Conservation (phyloP, 2,113 vertebrate genomes). For the Argyrosomus japonicus region DNA sequence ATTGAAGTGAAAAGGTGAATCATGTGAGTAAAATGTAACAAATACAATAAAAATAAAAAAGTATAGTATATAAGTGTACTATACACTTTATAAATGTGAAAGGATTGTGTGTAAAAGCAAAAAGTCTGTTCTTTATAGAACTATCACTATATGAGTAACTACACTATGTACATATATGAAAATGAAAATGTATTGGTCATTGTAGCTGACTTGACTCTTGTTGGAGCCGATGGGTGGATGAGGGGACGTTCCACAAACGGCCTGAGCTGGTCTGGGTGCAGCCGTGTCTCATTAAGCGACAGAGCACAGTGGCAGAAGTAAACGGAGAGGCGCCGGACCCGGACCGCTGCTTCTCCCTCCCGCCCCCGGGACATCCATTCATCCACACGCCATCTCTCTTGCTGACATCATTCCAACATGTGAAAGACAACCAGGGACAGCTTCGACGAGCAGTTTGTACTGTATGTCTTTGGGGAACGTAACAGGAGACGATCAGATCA, state of each 20-base stretch:
- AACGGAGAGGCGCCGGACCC: background rate
- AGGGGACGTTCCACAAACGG: background rate
- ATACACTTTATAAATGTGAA: too few species aligned
- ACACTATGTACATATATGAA: too few species aligned
- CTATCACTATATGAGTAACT: too few species aligned
- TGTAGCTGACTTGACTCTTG: too few species aligned
- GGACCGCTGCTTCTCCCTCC: conserved; percentile 5
- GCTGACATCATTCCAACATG: conserved; percentile 9
- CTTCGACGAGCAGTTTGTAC: background rate
- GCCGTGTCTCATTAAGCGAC: background rate
- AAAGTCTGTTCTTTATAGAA: too few species aligned
- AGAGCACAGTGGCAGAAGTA: background rate
- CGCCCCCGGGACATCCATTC: background rate
- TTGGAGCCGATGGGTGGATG: background rate
- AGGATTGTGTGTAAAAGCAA: too few species aligned
- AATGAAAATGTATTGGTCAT: too few species aligned
- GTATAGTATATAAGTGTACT: too few species aligned
- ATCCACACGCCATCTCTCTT: background rate
- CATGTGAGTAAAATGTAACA: background rate
- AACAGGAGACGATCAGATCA: background rate
- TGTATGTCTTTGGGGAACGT: background rate
- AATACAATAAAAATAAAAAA: background rate
- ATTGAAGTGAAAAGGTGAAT: too few species aligned
- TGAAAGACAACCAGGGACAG: background rate
- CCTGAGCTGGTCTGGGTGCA: background rate